Evolutionary conservation across 2,888 invertebrate genomes (phyloP), one percentile per base, ranked within the genome.

Genomic region (Folsomia manolachei): DNA sequence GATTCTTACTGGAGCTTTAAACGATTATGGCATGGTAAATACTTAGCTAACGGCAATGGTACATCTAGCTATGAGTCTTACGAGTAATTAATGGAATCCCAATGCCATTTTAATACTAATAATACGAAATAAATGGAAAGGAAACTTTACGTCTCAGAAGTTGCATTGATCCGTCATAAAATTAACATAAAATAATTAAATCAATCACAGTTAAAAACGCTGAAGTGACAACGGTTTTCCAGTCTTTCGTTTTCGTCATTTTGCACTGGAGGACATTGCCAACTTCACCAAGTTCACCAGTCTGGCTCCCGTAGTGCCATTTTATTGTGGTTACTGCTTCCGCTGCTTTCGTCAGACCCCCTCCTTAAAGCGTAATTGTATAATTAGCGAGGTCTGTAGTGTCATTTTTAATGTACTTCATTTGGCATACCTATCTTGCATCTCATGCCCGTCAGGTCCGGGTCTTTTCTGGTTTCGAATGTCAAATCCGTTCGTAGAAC

Each of bases 391-490:
- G n/a, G n/a, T n/a, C n/a, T n/a, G n/a, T n/a, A n/a, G n/a, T n/a
- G n/a, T n/a, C n/a, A n/a, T n/a, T n/a, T n/a, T n/a, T n/a, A n/a
- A n/a, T n/a, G n/a, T n/a, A n/a, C n/a, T n/a, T n/a, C n/a, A n/a
- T n/a, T n/a, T n/a, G n/a, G n/a, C 25, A 23, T 71, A 76, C 75
- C 76, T 75, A 25, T 71, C 71, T 62, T 78, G 70, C 11, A 63
- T 75, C 74, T 78, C 78, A 63, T 71, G 74, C 0, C 78, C 78
- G 67, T 78, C 78, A 25, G 78, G 78, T 61, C 76, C 75, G 51
- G 66, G 71, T 64, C 78, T 53, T 68, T 76, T 75, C 53, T 78
- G 72, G 63, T 68, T 75, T 21, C 72, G 65, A 62, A 75, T 67
- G 67, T 75, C 75, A 67, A 75, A 77, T 19, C 75, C 74, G n/a